Conservation (phyloP, 2,888 invertebrate genomes). For the Diadegma fenestrale region DNA sequence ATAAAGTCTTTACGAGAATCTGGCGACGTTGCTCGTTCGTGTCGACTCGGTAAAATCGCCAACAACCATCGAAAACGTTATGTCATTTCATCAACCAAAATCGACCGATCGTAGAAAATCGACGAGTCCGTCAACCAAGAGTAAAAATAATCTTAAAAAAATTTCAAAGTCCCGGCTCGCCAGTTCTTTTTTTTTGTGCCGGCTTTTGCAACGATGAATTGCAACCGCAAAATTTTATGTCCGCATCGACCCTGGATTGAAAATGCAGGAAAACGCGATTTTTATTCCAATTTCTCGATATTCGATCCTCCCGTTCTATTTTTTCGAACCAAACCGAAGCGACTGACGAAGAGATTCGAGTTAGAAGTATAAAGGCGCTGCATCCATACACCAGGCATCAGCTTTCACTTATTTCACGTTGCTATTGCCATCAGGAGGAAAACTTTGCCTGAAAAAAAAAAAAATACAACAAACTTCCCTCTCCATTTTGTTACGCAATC, state of each 20-base stretch:
- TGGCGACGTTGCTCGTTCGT: conserved; percentile 7
- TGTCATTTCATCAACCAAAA: background rate
- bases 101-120: background rate
- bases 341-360: conserved; percentile 16
- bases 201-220: background rate
- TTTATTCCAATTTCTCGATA: background rate
- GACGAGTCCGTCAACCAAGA: background rate
- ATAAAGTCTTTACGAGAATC: background rate
- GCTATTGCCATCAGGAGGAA: conserved; percentile 43
- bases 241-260: background rate
- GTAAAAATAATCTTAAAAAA: background rate
- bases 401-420: conserved; percentile 65
- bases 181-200: background rate
- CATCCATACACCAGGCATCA: conserved; percentile 40
- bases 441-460: conserved; percentile 38
- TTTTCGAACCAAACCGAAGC: background rate
- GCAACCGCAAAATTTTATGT: background rate
- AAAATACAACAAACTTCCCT: background rate
- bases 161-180: background rate
- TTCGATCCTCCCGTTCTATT: background rate
- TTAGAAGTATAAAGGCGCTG: conserved; percentile 33
- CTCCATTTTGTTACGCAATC: conserved; percentile 44
- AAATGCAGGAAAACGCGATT: background rate
- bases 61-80: background rate
- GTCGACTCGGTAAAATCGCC: background rate